These are phyloP conservation scores for Ganaspis brasiliensis DNA, from an alignment of 2,888 invertebrate genomes.

Conservation along the genomic window DNA sequence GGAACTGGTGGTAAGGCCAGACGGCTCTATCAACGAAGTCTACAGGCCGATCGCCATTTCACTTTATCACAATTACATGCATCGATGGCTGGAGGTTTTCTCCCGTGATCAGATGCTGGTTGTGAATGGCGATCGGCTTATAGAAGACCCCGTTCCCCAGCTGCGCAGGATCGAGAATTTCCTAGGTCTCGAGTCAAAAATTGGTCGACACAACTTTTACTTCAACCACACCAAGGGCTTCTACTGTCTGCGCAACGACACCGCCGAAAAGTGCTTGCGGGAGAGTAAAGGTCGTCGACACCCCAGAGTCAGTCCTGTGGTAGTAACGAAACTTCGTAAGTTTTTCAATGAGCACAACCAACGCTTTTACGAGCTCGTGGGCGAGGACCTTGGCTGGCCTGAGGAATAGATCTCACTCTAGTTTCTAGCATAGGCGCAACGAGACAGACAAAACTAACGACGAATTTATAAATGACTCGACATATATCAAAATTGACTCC, in stretches of 20 bases:
- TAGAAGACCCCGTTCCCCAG: constrained; percentile 94
- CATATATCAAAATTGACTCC: too few species aligned
- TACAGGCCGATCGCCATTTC: constrained; percentile 94
- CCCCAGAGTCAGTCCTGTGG: constrained; percentile 90
- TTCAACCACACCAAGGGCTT: constrained; percentile 98
- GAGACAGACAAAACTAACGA: too few species aligned
- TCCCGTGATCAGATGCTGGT: constrained; percentile 94
- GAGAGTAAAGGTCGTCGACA: constrained; percentile 92
- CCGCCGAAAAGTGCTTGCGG: constrained; percentile 91
- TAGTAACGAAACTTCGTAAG: constrained; percentile 89
- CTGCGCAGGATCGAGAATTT: constrained; percentile 93
- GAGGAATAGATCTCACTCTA: constrained; percentile 84
- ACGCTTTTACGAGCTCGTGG: constrained; percentile 95
- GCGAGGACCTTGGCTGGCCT: constrained; percentile 96
- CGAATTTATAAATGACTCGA: too few species aligned
- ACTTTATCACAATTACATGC: constrained; percentile 94
- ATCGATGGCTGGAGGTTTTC: constrained; percentile 96
- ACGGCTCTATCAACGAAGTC: constrained; percentile 91
- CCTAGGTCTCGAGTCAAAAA: constrained; percentile 87
- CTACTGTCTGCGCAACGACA: constrained; percentile 94
- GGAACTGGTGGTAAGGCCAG: constrained; percentile 89
- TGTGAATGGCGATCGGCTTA: constrained; percentile 96
- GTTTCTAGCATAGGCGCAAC: neutral
- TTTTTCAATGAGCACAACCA: constrained; percentile 96
- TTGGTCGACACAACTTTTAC: constrained; percentile 94